Evolutionary conservation across 1,140 invertebrate species (phyloP).

Genomic region (Drosophila equinoxialis): DNA sequence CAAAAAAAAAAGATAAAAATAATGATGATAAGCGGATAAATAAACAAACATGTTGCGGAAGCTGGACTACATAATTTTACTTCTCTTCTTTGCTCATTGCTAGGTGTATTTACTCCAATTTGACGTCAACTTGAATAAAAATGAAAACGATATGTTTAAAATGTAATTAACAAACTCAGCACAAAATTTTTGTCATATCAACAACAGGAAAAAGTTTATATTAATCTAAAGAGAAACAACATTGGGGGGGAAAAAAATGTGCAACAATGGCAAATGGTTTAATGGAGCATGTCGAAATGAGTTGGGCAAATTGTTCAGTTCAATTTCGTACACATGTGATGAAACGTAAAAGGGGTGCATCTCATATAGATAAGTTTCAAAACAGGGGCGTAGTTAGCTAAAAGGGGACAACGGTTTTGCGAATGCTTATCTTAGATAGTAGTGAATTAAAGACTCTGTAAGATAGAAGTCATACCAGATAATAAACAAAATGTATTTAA

Average conservation of each 20-base stretch:
- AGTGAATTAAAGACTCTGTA: too few species aligned
- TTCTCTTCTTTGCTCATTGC: constrained; percentile 46
- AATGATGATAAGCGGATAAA: constrained; percentile 53
- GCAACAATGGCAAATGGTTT: constrained; percentile 77
- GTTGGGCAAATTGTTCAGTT: constrained; percentile 50
- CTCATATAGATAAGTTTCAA: constrained; percentile 9
- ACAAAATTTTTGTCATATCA: constrained; percentile 51
- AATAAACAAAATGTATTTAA: too few species aligned
- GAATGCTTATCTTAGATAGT: too few species aligned
- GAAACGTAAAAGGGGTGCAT: constrained; percentile 48
- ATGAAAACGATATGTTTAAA: not conserved
- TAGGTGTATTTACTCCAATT: constrained; percentile 35
- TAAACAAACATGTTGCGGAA: constrained; percentile 58
- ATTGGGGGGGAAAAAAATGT: constrained; percentile 39
- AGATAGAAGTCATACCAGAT: too few species aligned
- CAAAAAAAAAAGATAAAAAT: constrained; percentile 40
- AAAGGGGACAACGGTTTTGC: not conserved
- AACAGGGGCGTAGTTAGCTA: constrained; percentile 28
- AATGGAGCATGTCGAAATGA: constrained; percentile 76
- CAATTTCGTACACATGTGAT: constrained; percentile 22
- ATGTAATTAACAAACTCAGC: constrained; percentile 61
- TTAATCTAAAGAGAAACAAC: constrained; percentile 41
- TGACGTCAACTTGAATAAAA: constrained; percentile 16
- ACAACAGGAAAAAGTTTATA: constrained; percentile 50
- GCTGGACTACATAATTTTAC: constrained; percentile 13